Percentiles rank a stretch among this genome's conserved stretches.
These are phyloP conservation scores for Apostichopus californicus DNA, from an alignment of 35 echinoderm and acorn worm genomes.

Conservation along the genomic window DNA sequence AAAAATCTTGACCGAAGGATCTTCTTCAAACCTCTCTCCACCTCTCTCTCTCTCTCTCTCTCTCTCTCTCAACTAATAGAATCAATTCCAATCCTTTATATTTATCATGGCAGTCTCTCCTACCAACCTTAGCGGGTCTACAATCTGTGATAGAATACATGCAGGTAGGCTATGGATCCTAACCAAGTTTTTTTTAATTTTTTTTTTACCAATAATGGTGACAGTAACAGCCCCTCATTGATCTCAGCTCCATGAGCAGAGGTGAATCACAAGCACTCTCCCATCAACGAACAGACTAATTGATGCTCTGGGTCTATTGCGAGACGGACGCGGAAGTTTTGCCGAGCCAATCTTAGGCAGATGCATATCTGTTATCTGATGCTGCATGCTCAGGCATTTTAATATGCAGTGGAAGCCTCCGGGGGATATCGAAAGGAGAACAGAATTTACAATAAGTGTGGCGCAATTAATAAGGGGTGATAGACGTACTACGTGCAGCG, in stretches of 20 bases:
- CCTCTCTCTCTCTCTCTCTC: too few species aligned
- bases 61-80: too few species aligned
- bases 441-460: slow-evolving; percentile 19
- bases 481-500: background rate
- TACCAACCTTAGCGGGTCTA: too few species aligned
- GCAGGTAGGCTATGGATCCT: too few species aligned
- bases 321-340: too few species aligned
- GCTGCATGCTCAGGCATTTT: slow-evolving; percentile 11
- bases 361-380: background rate
- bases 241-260: background rate
- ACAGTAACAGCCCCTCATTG: background rate
- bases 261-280: slow-evolving; percentile 26
- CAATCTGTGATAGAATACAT: too few species aligned
- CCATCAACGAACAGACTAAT: slow-evolving; percentile 30
- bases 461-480: slow-evolving; percentile 21
- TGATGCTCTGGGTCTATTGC: background rate
- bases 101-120: too few species aligned
- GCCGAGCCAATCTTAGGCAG: background rate
- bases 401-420: slow-evolving; percentile 26
- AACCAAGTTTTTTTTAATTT: too few species aligned
- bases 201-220: too few species aligned
- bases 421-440: background rate
- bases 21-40: too few species aligned
- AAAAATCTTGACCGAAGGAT: too few species aligned
- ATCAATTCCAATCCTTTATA: too few species aligned